Evolutionary conservation across 2,888 invertebrate species (phyloP).

Genomic region (Stenotaenia linearis): DNA sequence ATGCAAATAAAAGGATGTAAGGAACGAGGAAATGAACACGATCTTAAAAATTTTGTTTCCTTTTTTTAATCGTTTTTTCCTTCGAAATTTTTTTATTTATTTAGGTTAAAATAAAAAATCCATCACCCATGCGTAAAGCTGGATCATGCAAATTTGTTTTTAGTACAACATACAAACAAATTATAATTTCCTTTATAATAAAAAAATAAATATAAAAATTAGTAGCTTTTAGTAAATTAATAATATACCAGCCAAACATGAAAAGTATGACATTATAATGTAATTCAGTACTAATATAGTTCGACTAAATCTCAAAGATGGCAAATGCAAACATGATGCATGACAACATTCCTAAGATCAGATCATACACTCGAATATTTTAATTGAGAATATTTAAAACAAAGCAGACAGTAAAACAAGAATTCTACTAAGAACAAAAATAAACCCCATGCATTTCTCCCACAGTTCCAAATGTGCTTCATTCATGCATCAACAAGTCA

Average conservation of each 20-base stretch:
- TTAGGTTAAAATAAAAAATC: not conserved
- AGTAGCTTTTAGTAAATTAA: not conserved
- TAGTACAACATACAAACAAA: not conserved
- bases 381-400: not conserved
- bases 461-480: not conserved
- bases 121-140: not conserved
- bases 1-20: not conserved
- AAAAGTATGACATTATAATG: not conserved
- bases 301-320: not conserved
- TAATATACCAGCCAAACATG: not conserved
- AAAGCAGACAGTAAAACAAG: not conserved
- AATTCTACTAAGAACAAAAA: not conserved
- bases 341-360: not conserved
- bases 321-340: not conserved
- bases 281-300: not conserved
- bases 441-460: not conserved
- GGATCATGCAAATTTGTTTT: not conserved
- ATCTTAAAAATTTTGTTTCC: not conserved
- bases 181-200: not conserved
- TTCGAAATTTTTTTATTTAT: not conserved
- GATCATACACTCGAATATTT: too few species aligned
- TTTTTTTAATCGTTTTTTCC: not conserved
- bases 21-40: not conserved
- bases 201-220: not conserved
- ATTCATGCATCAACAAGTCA: not conserved